A percentile compares a stretch with the other conserved stretches of the same genome.
phyloP scores from a whole-genome alignment of 1,140 invertebrate species.

The Nasonia vitripennis region DNA sequence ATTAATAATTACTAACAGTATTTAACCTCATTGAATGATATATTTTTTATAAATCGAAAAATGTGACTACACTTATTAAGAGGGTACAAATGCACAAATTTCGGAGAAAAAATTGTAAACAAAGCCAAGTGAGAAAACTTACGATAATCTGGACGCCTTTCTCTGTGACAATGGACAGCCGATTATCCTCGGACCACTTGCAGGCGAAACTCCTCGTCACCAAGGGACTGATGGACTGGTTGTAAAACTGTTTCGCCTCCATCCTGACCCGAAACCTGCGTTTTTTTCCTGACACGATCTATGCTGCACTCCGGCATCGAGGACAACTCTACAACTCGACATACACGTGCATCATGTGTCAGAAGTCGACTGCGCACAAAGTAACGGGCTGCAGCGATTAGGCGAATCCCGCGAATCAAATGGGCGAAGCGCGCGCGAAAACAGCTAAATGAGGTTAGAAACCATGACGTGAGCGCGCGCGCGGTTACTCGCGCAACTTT shows the following conservation, averaged over 20 bases:
- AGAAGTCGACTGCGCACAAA: too few species aligned
- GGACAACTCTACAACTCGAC: too few species aligned
- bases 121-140: conserved; percentile 55
- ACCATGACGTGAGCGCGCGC: too few species aligned
- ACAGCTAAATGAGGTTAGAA: too few species aligned
- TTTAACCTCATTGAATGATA: too few species aligned
- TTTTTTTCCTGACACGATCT: not conserved
- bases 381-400: too few species aligned
- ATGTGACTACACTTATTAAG: conserved; percentile 37
- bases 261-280: conserved; percentile 37
- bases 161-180: conserved; percentile 68
- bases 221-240: conserved; percentile 61
- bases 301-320: not conserved
- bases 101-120: not conserved
- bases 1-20: too few species aligned
- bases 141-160: conserved; percentile 69
- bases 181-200: conserved; percentile 72
- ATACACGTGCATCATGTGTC: too few species aligned
- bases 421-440: too few species aligned
- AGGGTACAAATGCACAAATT: not conserved
- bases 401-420: too few species aligned
- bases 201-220: conserved; percentile 62
- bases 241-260: conserved; percentile 67
- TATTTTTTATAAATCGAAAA: too few species aligned
- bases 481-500: too few species aligned